Evolutionary conservation across 2,113 vertebrate genomes (phyloP), one percentile per base, ranked within the genome.

Genomic region (Ceyx melanurus): DNA sequence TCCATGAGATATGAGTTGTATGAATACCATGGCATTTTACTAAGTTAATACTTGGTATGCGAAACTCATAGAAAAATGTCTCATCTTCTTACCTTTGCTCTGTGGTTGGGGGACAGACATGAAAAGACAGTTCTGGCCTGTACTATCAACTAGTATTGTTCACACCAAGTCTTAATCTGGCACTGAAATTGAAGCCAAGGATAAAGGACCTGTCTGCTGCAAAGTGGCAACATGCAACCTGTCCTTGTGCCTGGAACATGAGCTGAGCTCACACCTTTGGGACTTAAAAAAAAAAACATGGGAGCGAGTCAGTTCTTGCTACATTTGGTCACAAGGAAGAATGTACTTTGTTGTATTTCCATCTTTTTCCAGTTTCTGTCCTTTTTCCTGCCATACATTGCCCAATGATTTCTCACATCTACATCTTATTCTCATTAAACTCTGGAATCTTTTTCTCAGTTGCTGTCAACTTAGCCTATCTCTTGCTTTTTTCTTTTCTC

Each of bases 41-140:
- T 54, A 58, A 94, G 92, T 82, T 96, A 96, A 95, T 89, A 71
- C 86, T 91, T 86, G 94, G 91, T 89, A 66, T 74, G 89, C 92
- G 53, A 45, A 71, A 70, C 20, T 71, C 89, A 66, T 65, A 94
- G 89, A 75, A 91, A 91, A 90, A 84, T 57, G 84, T 89, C 72
- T 94, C 93, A 35, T 56, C 90, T 65, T 70, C 64, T 61, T 86
- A 29, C 60, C 89, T 90, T 85, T 78, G 11, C 77, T 73, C 53
- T 43, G 77, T 85, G 51, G 94, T 94, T 96, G 70, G 79, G 87
- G 92, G 79, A 65, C 93, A 91, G 95, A 74, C 83, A 90, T 56
- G 37, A 90, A 96, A 94, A 94, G 95, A 58, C 90, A 83, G 74
- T 21, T 82, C 77, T 82, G 93, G 93, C 96, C 94, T 37, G 46